Evolutionary conservation across 2,113 vertebrate genomes (phyloP).

Genomic region (Pseudopipra pipra): DNA sequence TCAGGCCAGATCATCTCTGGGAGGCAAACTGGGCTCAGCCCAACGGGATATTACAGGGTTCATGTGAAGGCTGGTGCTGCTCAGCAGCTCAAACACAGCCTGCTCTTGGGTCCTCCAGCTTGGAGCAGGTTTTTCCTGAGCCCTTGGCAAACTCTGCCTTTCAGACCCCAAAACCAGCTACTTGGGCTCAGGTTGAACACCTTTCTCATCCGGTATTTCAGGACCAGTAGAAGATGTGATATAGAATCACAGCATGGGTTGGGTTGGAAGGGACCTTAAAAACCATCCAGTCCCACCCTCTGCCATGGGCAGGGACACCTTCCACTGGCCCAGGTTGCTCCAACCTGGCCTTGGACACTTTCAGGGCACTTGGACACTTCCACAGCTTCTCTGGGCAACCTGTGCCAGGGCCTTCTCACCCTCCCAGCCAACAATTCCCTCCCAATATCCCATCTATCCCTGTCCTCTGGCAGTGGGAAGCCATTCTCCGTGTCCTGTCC

Average conservation of each 20-base stretch:
- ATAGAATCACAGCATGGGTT: not conserved
- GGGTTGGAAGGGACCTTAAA: not conserved
- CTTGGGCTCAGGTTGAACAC: not conserved
- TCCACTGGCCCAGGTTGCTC: not conserved
- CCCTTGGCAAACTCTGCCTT: not conserved
- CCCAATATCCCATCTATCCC: not conserved
- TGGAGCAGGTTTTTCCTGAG: rapidly evolving
- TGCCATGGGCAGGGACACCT: not conserved
- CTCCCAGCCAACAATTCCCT: not conserved
- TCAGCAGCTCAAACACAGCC: not conserved
- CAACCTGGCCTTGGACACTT: not conserved
- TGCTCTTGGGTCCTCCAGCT: not conserved
- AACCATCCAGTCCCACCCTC: rapidly evolving
- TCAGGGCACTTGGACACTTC: not conserved
- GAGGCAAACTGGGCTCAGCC: not conserved
- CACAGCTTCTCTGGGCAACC: not conserved
- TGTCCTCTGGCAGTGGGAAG: not conserved
- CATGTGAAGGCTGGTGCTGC: not conserved
- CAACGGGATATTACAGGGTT: not conserved
- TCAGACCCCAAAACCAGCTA: not conserved
- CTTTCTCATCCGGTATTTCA: not conserved
- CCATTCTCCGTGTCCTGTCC: not conserved
- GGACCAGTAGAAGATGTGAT: not conserved
- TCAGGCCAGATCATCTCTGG: not conserved
- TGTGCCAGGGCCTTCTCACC: not conserved